Conservation (phyloP, 1,140 invertebrate species). For the Drosophila lini region DNA sequence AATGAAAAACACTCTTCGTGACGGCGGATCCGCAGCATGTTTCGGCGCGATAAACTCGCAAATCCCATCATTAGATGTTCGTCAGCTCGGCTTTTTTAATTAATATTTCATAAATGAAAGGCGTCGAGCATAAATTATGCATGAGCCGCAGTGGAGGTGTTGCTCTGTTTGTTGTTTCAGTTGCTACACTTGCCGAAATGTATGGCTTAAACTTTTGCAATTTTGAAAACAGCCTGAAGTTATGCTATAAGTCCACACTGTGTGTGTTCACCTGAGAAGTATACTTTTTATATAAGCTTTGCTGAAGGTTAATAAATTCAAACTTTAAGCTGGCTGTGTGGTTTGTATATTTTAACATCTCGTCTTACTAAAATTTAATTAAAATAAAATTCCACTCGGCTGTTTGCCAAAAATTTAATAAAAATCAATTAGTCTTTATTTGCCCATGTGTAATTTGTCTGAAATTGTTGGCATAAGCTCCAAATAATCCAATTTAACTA, state of each 20-base stretch:
- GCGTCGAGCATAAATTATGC: conserved; percentile 52
- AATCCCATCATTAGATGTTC: conserved; percentile 52
- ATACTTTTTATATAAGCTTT: no score
- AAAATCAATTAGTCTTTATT: conserved; percentile 1
- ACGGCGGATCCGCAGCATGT: conserved; percentile 22
- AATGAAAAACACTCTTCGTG: conserved; percentile 49
- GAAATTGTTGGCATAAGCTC: not conserved
- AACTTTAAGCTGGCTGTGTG: not conserved
- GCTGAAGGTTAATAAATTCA: not conserved
- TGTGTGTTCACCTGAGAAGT: not conserved
- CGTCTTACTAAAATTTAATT: not conserved
- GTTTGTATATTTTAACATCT: not conserved
- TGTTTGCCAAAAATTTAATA: no score
- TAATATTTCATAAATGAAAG: conserved; percentile 57
- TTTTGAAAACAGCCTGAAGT: conserved; percentile 43
- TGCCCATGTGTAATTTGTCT: not conserved
- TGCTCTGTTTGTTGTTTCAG: conserved; percentile 11
- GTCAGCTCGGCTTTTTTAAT: conserved; percentile 39
- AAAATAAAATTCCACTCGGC: not conserved
- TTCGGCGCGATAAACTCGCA: conserved; percentile 48
- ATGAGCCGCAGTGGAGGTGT: conserved; percentile 27
- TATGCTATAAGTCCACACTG: conserved; percentile 23
- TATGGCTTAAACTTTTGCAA: not conserved
- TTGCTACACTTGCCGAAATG: conserved; percentile 30
- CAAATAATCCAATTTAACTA: not conserved